Percentiles rank a stretch among this genome's conserved stretches.
Conservation (phyloP, 2,797 vertebrate species). For the Lycodopsis pacificus region DNA sequence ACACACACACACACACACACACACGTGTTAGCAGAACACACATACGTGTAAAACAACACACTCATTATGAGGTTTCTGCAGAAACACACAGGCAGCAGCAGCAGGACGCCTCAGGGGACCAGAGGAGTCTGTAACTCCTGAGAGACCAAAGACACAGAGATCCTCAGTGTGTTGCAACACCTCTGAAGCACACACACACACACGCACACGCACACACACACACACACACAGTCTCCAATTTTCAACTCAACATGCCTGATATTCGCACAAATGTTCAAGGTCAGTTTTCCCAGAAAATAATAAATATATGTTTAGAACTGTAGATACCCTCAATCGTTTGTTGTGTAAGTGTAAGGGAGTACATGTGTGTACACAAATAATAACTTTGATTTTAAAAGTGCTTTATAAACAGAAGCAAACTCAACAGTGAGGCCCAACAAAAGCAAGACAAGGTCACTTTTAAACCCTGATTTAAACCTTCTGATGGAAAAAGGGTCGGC, state of each 20-base stretch:
- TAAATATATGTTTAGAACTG: not conserved
- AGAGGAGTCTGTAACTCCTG: conserved; percentile 19
- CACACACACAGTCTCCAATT: conserved; percentile 32
- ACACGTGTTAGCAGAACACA: not conserved
- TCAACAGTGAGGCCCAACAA: too few relatives aligned
- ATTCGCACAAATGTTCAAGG: conserved; percentile 7
- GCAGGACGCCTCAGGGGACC: conserved; percentile 18
- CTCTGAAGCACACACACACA: conserved; percentile 1
- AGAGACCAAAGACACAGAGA: conserved; percentile 33
- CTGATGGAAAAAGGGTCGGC: not conserved
- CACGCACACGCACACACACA: not conserved
- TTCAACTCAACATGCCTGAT: conserved; percentile 40
- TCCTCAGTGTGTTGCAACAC: conserved; percentile 44
- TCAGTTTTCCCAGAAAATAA: conserved; percentile 26
- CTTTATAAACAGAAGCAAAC: too few relatives aligned
- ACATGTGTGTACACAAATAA: not conserved
- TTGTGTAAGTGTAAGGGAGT: not conserved
- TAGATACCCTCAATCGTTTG: not conserved
- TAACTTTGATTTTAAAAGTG: too few relatives aligned
- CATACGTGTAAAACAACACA: conserved; percentile 27
- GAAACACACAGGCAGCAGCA: conserved; percentile 24
- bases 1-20: conserved; percentile 14
- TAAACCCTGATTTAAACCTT: not conserved
- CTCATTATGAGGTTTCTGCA: conserved; percentile 38
- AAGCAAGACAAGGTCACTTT: not conserved